Evolutionary conservation across 2,888 invertebrate species (phyloP), one percentile per base, ranked within the genome.

Genomic region (Andricus quercusramuli): DNA sequence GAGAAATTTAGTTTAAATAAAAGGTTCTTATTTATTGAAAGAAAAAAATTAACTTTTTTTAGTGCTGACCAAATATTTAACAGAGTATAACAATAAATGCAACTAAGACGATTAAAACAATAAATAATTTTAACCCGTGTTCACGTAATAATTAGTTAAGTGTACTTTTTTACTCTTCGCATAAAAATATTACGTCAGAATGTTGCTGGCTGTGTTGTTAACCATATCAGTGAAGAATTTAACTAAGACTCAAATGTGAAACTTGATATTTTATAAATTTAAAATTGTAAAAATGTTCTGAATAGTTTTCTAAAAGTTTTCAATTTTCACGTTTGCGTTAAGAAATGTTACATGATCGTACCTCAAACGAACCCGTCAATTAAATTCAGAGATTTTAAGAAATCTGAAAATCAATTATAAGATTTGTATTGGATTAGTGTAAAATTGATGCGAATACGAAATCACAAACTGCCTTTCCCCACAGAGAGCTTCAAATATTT

Each of bases 191-290:
- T 70, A 70, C 3, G n/a, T 74, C 56, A 74, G 74, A 74, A 22
- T 70, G 47, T 70, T 29, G 20, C 56, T 74, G 74, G 56, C 74
- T 74, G 74, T 74, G 32, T 74, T 74, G 51, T 51, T 70, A 62
- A 62, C 32, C 74, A 74, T 74, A 74, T 74, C 74, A 74, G n/a
- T 51, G 22, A 22, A 47, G 9, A 47, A 47, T 25, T 56, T 51
- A 29, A 17, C 51, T 22, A 9, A 5, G 56, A n/a, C n/a, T 44
- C 41, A 41, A 68, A 68, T 44, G 11, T 51, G 51, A 51, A 70
- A 68, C 41, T 44, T 68, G 68, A 25, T 44, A n/a, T 56, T 56
- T 22, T 56, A 17, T 56, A n/a, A 62, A 70, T 51, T 47, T 15
- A 51, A 70, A 15, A 47, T 68, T 29, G 47, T 62, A 62, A 25